Percentiles rank a stretch among this genome's conserved stretches.
These are phyloP conservation scores for Nephrotoma guestfalica DNA, from an alignment of 2,888 invertebrate genomes.

Conservation along the genomic window DNA sequence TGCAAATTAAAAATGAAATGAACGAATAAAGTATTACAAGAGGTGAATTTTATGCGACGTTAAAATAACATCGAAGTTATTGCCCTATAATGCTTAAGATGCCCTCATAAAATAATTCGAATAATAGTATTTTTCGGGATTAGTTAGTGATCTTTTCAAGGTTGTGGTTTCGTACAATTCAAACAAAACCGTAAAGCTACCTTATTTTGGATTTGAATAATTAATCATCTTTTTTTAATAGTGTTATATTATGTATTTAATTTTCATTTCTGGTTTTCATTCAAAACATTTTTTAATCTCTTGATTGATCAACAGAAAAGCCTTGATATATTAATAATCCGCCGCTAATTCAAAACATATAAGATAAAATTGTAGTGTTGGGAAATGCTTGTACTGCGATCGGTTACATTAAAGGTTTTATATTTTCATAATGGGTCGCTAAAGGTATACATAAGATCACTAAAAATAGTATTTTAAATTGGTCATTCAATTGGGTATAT, in stretches of 20 bases:
- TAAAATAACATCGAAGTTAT: not conserved
- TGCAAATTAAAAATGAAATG: not conserved
- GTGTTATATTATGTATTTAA: not conserved
- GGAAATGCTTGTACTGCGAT: not conserved
- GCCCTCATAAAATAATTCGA: not conserved
- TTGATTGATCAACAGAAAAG: not conserved
- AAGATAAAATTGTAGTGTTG: not conserved
- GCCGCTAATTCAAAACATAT: not conserved
- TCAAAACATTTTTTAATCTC: not conserved
- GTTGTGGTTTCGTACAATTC: not conserved
- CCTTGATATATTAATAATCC: not conserved
- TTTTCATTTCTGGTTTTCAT: not conserved
- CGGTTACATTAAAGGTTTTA: too few relatives aligned
- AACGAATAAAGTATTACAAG: not conserved
- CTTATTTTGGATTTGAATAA: not conserved
- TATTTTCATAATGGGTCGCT: too few relatives aligned
- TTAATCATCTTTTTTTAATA: not conserved
- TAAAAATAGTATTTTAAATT: too few relatives aligned
- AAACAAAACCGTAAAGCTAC: not conserved
- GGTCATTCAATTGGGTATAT: too few relatives aligned
- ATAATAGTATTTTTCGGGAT: not conserved
- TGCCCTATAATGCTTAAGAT: not conserved
- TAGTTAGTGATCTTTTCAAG: not conserved
- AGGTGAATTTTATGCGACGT: not conserved
- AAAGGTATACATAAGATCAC: too few relatives aligned